Percentiles rank a stretch among this genome's conserved stretches.
Conservation (phyloP, 2,888 invertebrate species). For the Myathropa florea region DNA sequence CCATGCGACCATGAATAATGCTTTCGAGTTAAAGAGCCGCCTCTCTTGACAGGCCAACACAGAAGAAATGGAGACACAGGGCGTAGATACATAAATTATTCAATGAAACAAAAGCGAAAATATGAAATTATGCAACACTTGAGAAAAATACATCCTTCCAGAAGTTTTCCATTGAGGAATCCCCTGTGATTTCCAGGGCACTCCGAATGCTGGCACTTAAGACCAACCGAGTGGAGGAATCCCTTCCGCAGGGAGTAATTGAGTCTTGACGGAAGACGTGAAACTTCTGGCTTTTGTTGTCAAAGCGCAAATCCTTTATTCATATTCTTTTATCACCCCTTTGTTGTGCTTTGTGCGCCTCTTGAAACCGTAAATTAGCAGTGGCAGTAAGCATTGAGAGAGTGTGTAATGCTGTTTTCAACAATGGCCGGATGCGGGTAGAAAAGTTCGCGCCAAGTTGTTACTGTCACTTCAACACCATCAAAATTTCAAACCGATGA, state of each 20-base stretch:
- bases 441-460: constrained; percentile 66
- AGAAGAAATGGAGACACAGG: constrained; percentile 21
- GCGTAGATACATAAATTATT: constrained; percentile 64
- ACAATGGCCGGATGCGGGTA: constrained; percentile 58
- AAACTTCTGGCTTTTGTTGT: constrained; percentile 69
- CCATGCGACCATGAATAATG: constrained; percentile 61
- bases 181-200: constrained; percentile 40
- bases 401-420: constrained; percentile 42
- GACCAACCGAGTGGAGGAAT: constrained; percentile 10
- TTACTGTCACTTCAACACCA: constrained; percentile 70
- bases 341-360: constrained; percentile 35
- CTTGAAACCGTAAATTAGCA: constrained; percentile 61
- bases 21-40: constrained; percentile 24
- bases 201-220: constrained; percentile 29
- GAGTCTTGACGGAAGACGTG: constrained; percentile 53
- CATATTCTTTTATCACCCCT: constrained; percentile 55
- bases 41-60: neutral
- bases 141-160: constrained; percentile 68
- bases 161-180: constrained; percentile 27
- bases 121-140: constrained; percentile 71
- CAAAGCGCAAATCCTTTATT: constrained; percentile 64
- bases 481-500: constrained; percentile 56
- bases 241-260: constrained; percentile 60
- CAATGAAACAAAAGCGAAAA: constrained; percentile 70
- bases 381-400: constrained; percentile 1